These are phyloP conservation scores for Orestias chungarensis DNA, from an alignment of 2,797 vertebrate species.

Conservation along the genomic window DNA sequence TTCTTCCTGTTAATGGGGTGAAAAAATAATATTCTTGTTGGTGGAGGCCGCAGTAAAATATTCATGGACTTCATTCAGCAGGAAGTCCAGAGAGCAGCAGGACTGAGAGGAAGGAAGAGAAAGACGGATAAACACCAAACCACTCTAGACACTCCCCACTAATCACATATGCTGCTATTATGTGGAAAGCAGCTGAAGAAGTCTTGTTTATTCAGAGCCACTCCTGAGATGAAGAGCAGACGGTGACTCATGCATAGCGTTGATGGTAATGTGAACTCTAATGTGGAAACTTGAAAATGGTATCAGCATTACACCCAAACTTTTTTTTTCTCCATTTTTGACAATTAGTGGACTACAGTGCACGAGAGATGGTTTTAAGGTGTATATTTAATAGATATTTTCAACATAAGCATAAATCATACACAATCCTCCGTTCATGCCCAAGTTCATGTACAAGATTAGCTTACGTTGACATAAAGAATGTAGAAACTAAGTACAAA, in stretches of 20 bases:
- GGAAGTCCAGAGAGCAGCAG: conserved; percentile 54
- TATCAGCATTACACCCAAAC: neutral
- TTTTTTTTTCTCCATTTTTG: neutral
- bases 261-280: neutral
- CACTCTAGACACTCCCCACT: conserved; percentile 23
- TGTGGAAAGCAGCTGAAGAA: conserved; percentile 1
- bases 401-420: neutral
- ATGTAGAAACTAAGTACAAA: conserved; percentile 29
- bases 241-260: neutral
- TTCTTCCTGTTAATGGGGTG: neutral
- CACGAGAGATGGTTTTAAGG: neutral
- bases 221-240: conserved; percentile 3
- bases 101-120: conserved; percentile 23
- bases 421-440: neutral
- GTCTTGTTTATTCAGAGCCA: neutral
- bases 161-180: neutral
- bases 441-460: neutral
- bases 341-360: neutral
- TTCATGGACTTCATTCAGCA: conserved; percentile 50
- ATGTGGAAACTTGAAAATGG: neutral
- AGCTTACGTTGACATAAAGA: conserved; percentile 24
- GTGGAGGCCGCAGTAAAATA: conserved; percentile 54
- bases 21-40: conserved; percentile 4
- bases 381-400: neutral
- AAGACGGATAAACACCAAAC: conserved; percentile 30